These are phyloP conservation scores for Xiphophorus hellerii DNA, from an alignment of 2,113 vertebrate species.

Conservation along the genomic window DNA sequence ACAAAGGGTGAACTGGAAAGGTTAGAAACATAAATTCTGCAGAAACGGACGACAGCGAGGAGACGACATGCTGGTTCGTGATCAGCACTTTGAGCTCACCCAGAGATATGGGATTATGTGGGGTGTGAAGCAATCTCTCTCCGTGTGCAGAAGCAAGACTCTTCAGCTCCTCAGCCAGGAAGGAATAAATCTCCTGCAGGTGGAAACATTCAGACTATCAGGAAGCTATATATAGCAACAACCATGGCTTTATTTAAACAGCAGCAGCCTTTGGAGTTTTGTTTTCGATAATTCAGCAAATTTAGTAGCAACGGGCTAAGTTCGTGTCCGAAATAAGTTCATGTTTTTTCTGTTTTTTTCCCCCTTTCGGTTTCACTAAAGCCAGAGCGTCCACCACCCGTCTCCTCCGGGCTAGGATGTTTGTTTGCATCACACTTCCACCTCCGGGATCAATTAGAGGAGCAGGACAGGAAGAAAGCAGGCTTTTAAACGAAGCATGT, in stretches of 20 bases:
- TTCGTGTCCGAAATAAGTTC: neutral
- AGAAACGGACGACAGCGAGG: neutral
- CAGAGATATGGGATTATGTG: constrained; percentile 95
- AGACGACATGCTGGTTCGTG: rapidly evolving
- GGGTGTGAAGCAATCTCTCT: constrained; percentile 90
- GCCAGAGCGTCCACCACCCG: neutral
- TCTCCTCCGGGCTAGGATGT: neutral
- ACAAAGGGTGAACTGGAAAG: neutral
- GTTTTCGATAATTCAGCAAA: constrained; percentile 55
- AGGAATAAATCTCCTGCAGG: constrained; percentile 90
- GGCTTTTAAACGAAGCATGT: constrained; percentile 10
- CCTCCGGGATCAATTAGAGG: constrained; percentile 58
- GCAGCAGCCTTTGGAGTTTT: constrained; percentile 17
- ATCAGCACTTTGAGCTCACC: constrained; percentile 77
- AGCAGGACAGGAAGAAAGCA: constrained; percentile 11
- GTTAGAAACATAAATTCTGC: neutral
- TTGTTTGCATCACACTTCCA: constrained; percentile 26
- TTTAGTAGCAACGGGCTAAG: constrained; percentile 12
- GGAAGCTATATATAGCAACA: constrained; percentile 30
- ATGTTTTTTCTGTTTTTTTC: neutral
- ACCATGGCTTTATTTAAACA: constrained; percentile 52
- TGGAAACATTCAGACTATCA: constrained; percentile 17
- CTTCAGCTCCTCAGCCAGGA: constrained; percentile 90
- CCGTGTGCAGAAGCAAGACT: constrained; percentile 85
- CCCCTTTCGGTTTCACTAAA: neutral